phyloP scores from a whole-genome alignment of 2,113 vertebrate genomes.

The Zeus faber region DNA sequence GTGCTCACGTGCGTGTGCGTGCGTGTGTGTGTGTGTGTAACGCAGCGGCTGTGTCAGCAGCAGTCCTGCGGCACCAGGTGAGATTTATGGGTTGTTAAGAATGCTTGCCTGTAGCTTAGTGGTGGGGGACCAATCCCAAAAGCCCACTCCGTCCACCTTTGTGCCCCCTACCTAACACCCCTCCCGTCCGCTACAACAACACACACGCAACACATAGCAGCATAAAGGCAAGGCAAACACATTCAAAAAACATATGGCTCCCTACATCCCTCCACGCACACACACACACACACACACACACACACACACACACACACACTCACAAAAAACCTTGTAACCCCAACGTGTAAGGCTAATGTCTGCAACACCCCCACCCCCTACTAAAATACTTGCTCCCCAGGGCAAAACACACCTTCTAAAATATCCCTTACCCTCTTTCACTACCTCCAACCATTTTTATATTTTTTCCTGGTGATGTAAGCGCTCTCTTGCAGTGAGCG shows the following conservation, averaged over 20 bases:
- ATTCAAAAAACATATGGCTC: neutral
- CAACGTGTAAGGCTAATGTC: constrained; percentile 43
- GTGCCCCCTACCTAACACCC: constrained; percentile 30
- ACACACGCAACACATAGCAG: constrained; percentile 6
- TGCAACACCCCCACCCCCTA: constrained; percentile 26
- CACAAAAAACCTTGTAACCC: constrained; percentile 39
- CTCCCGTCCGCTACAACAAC: constrained; percentile 18
- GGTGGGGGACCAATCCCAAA: constrained; percentile 46
- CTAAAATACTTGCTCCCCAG: constrained; percentile 30
- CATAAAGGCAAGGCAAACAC: no score
- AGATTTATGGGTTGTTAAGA: constrained; percentile 75
- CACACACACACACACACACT: constrained; percentile 1
- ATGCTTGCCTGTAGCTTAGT: constrained; percentile 55
- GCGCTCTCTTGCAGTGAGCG: no score
- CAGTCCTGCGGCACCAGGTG: constrained; percentile 60
- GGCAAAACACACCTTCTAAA: constrained; percentile 50
- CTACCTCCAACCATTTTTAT: constrained; percentile 9
- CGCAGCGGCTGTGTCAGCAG: neutral
- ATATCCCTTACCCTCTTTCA: constrained; percentile 22
- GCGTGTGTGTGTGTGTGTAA: neutral
- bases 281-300: neutral
- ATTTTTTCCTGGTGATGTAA: constrained; percentile 10
- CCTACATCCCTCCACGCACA: neutral
- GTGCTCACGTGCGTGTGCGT: neutral
- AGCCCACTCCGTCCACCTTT: constrained; percentile 3